Percentiles rank a stretch among this genome's conserved stretches.
Conservation (phyloP, 2,797 vertebrate genomes). For the Labroides dimidiatus region DNA sequence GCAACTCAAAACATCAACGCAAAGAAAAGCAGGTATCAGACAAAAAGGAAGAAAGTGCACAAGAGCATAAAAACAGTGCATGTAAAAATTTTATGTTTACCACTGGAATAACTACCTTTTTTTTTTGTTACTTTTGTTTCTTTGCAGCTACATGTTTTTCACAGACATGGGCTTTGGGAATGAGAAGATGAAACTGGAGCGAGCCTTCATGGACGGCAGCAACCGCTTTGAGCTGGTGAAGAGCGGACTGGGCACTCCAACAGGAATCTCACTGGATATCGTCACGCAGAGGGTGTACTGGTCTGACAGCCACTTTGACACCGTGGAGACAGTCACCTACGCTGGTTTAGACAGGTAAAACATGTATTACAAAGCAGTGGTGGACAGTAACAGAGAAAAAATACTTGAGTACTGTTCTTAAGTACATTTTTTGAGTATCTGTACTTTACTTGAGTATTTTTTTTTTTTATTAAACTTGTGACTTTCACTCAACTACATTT, state of each 20-base stretch:
- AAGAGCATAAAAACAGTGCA: no score
- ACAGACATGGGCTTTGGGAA: conserved; percentile 71
- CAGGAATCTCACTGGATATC: conserved; percentile 80
- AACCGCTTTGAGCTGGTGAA: conserved; percentile 79
- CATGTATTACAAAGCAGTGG: background rate
- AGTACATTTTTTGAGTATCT: no score
- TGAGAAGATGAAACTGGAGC: conserved; percentile 78
- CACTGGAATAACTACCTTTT: background rate
- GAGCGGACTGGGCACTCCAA: conserved; percentile 74
- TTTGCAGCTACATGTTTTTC: conserved; percentile 85
- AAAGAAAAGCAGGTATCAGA: no score
- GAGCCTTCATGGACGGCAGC: conserved; percentile 85
- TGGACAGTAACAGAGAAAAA: no score
- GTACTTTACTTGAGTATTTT: no score
- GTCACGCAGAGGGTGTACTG: conserved; percentile 82
- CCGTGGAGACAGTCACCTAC: conserved; percentile 83
- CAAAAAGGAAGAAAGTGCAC: no score
- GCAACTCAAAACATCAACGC: no score
- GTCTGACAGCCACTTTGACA: conserved; percentile 85
- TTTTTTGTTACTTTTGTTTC: no score
- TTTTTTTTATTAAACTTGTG: no score
- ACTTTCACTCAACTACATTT: no score
- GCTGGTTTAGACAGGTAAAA: conserved; percentile 80
- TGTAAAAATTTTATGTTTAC: no score
- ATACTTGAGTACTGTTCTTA: no score